phyloP scores from a whole-genome alignment of 2,888 invertebrate species.

The Nycteola revayana region DNA sequence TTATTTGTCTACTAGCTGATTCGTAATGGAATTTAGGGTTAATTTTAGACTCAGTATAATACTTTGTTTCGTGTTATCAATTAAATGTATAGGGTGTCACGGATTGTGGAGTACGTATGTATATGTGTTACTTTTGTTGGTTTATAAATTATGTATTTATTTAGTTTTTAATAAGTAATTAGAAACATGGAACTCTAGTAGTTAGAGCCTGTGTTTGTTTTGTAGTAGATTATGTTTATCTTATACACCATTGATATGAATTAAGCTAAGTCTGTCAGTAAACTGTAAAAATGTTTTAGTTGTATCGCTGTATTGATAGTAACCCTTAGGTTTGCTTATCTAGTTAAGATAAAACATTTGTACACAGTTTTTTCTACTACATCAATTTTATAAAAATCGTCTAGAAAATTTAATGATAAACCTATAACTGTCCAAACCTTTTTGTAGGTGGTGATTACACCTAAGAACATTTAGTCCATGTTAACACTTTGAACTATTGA shows the following conservation, averaged over 20 bases:
- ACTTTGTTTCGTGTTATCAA: too few relatives aligned
- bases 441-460: slow-evolving; percentile 28
- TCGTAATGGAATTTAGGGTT: too few relatives aligned
- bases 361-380: slow-evolving; percentile 41
- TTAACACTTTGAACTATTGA: slow-evolving; percentile 25
- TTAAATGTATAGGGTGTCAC: too few relatives aligned
- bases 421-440: slow-evolving; percentile 39
- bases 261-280: slow-evolving; percentile 7
- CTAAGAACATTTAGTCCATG: slow-evolving; percentile 21
- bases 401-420: slow-evolving; percentile 38
- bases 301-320: too few relatives aligned
- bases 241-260: too few relatives aligned
- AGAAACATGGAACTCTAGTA: too few relatives aligned
- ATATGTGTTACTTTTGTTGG: too few relatives aligned
- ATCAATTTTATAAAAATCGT: slow-evolving; percentile 45
- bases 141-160: too few relatives aligned
- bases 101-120: too few relatives aligned
- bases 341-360: slow-evolving; percentile 19
- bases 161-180: too few relatives aligned
- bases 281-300: slow-evolving; percentile 1
- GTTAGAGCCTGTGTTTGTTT: too few relatives aligned
- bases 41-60: neutral
- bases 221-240: too few relatives aligned
- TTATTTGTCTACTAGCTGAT: slow-evolving; percentile 7
- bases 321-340: slow-evolving; percentile 14